These are phyloP conservation scores for Ophonus ardosiacus DNA, from an alignment of 2,888 invertebrate species.

Conservation along the genomic window DNA sequence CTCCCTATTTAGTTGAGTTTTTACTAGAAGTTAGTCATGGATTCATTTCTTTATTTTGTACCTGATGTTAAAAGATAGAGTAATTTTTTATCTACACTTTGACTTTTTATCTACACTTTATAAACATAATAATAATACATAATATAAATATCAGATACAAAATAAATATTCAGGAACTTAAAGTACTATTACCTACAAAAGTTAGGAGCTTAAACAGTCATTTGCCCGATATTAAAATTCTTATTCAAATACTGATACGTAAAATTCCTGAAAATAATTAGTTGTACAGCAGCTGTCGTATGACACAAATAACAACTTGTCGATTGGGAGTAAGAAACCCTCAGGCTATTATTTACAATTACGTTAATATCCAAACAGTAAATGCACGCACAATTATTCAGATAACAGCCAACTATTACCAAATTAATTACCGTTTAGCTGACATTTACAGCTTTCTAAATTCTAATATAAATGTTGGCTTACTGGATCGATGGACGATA, in stretches of 20 bases:
- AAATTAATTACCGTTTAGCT: slow-evolving; percentile 38
- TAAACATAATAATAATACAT: too few species aligned
- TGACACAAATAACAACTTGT: slow-evolving; percentile 42
- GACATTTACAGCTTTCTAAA: slow-evolving; percentile 46
- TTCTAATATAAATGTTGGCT: not conserved
- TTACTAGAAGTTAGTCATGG: too few species aligned
- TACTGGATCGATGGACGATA: too few species aligned
- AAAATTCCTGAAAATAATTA: slow-evolving; percentile 33
- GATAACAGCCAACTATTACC: slow-evolving; percentile 35
- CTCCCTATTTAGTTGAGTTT: too few species aligned
- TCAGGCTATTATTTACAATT: slow-evolving; percentile 49
- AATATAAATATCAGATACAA: too few species aligned
- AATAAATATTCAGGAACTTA: too few species aligned
- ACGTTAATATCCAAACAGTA: slow-evolving; percentile 44
- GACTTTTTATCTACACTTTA: too few species aligned
- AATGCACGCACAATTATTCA: slow-evolving; percentile 47
- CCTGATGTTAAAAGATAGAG: too few species aligned
- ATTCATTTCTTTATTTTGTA: too few species aligned
- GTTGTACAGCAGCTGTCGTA: slow-evolving; percentile 40
- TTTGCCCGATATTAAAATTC: not conserved
- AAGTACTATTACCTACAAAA: too few species aligned
- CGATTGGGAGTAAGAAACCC: slow-evolving; percentile 11
- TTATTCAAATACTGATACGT: slow-evolving; percentile 1
- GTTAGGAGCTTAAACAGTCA: not conserved
- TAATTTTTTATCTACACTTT: too few species aligned